A percentile compares a stretch with the other conserved stretches of the same genome.
phyloP scores from a whole-genome alignment of 2,113 vertebrate genomes.

The Aix galericulata region DNA sequence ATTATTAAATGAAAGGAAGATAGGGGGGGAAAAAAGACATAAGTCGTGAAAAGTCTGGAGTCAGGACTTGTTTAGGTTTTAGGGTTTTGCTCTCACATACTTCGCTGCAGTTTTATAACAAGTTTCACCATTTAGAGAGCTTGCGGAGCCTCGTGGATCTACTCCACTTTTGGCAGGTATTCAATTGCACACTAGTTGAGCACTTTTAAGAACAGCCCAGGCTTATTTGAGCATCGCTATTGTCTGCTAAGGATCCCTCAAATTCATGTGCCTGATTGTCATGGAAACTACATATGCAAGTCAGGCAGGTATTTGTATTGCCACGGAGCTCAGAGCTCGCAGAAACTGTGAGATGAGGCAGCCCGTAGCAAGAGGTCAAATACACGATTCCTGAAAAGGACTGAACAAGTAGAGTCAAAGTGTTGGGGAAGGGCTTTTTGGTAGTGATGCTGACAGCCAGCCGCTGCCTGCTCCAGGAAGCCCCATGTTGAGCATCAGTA shows the following conservation, averaged over 20 bases:
- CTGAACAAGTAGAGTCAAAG: not conserved
- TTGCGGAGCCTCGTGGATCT: not conserved
- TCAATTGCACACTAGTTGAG: not conserved
- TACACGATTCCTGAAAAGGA: not conserved
- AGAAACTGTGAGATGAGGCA: not conserved
- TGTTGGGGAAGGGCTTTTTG: not conserved
- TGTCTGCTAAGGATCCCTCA: not conserved
- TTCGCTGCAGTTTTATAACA: slow-evolving; percentile 24
- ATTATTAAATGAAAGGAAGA: slow-evolving; percentile 65
- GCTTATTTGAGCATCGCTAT: not conserved
- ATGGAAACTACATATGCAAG: not conserved
- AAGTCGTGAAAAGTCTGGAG: slow-evolving; percentile 51
- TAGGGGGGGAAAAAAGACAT: not conserved
- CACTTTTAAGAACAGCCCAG: not conserved
- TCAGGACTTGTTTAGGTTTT: slow-evolving; percentile 52
- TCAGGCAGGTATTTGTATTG: not conserved
- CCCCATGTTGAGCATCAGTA: rapidly evolving
- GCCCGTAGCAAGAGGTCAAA: not conserved
- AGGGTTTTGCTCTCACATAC: slow-evolving; percentile 31
- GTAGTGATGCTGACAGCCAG: not conserved
- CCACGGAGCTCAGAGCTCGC: not conserved
- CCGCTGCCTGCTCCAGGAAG: not conserved
- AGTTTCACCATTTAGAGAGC: slow-evolving; percentile 23
- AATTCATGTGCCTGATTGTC: not conserved
- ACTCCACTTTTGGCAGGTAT: not conserved